Base-by-base conservation (phyloP, 2,113 vertebrate genomes). In the Tympanuchus pallidicinctus region DNA sequence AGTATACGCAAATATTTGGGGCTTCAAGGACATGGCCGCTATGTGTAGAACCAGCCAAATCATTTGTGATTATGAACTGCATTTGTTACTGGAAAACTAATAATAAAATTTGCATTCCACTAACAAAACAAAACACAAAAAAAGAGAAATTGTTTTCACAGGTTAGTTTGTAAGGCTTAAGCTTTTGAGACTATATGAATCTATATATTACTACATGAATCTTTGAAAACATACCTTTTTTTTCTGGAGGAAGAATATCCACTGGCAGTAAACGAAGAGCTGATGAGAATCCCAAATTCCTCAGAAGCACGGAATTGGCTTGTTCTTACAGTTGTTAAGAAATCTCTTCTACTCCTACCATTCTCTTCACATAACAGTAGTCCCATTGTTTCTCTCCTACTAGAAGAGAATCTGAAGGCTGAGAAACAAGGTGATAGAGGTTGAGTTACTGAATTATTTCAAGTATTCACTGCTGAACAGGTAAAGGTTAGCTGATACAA, bases 201-300 rank as follows among this genome's bases (percentile, higher is more conserved):
- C 52, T 86, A 75, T 61, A 60, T 36, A 65, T 90, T 73, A 19
- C 24, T 77, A 43, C 56, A 65, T 40, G 5, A 69, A 43, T 36
- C 32, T 89, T 86, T 56, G 65, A 38, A 77, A 91, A 57, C n/a
- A 17, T 2, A 1, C 14, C 17, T 34, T 88, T 63, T 45, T 61
- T 61, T 82, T 71, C 48, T 95, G 60, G 73, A 89, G 43, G 34
- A 19, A 92, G 94, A 92, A 90, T 52, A 65, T 36, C 43, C 43
- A 27, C 6, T 57, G 73, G 56, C 34, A 6, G 5, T 70, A 77
- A 85, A 70, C 22, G 19, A 88, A 54, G 50, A 76, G 47, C 56
- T 86, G 61, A 90, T 36, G 13, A 24, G 73, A 88, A 75, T 65
- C 94, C 73, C 66, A 72, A 1, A 38, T 69, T 86, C 27, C 47